Evolutionary conservation across 2,888 invertebrate genomes (phyloP).

Genomic region (Abscondita cerata): DNA sequence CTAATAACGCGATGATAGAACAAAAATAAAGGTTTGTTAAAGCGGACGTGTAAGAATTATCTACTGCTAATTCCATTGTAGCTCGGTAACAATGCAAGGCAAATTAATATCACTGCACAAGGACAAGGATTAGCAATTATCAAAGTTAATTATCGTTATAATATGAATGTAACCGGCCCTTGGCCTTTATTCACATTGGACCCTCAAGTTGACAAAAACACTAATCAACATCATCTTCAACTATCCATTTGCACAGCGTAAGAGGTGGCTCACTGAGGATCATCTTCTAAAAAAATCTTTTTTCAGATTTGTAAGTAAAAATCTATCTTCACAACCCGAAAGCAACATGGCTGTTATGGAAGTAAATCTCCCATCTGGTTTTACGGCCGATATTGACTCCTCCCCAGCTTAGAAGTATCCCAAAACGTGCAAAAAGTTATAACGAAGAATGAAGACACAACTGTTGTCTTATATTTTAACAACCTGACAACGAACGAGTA

Average conservation of each 20-base stretch:
- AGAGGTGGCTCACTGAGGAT: no score
- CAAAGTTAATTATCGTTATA: slow-evolving; percentile 81
- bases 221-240: slow-evolving; percentile 77
- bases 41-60: background rate
- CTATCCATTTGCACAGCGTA: slow-evolving; percentile 84
- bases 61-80: slow-evolving; percentile 43
- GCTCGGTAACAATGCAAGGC: slow-evolving; percentile 64
- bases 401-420: slow-evolving; percentile 67
- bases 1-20: slow-evolving; percentile 80
- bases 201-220: slow-evolving; percentile 83
- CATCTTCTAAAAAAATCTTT: no score
- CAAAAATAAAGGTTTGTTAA: slow-evolving; percentile 75
- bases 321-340: slow-evolving; percentile 68
- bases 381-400: slow-evolving; percentile 78
- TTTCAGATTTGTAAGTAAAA: slow-evolving; percentile 67
- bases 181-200: slow-evolving; percentile 88
- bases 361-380: slow-evolving; percentile 90
- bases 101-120: slow-evolving; percentile 76
- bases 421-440: slow-evolving; percentile 71
- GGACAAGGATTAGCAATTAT: slow-evolving; percentile 83
- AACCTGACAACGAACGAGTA: slow-evolving; percentile 68
- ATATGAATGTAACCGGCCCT: slow-evolving; percentile 85
- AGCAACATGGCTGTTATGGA: slow-evolving; percentile 94
- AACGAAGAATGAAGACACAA: slow-evolving; percentile 70
- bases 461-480: slow-evolving; percentile 76